Evolutionary conservation across 1,140 invertebrate genomes (phyloP), one percentile per base, ranked within the genome.

Genomic region (Drosophila lacertosa): DNA sequence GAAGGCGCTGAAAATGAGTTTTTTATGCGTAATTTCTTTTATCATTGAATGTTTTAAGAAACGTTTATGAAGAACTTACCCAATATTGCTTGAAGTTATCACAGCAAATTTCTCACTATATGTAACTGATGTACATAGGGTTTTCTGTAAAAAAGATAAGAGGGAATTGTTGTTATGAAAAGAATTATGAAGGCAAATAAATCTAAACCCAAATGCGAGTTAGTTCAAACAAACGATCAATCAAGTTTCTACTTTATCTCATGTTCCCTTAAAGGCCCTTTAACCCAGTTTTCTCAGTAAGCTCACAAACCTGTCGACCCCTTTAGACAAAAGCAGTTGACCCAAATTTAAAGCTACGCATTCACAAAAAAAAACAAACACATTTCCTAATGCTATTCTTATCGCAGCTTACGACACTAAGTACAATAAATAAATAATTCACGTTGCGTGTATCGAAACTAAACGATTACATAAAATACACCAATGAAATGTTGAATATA

Each of bases 81-180:
- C 42, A 33, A 37, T 59, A 53, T 47, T 54, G 22, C 10, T 55
- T n/a, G 15, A 13, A 22, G 7, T 15, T 20, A 7, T 5, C n/a
- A n/a, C 35, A 4, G n/a, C 18, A 45, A 71, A 70, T 71, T 84
- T 84, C 75, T 71, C 60, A 59, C 53, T 48, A 42, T 67, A 71
- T 74, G 76, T 40, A 62, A 13, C 26, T 24, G 13, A 16, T 20
- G 42, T 63, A 74, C 62, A 68, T 75, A 62, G 15, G 51, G 58
- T 65, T 80, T 33, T 83, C 80, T 83, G 71, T 29, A 83, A 64
- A 5, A 24, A 60, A 47, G 53, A 47, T 24, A 74, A 26, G 22
- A 3, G 7, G 7, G 18, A 20, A 40, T 37, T 29, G 9, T 29
- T 29, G 6, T 29, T 29, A 7, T 29, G 26, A 29, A 29, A n/a